A percentile compares a stretch with the other conserved stretches of the same genome.
These are phyloP conservation scores for Eulimnadia texana DNA, from an alignment of 1,140 invertebrate genomes.

Conservation along the genomic window DNA sequence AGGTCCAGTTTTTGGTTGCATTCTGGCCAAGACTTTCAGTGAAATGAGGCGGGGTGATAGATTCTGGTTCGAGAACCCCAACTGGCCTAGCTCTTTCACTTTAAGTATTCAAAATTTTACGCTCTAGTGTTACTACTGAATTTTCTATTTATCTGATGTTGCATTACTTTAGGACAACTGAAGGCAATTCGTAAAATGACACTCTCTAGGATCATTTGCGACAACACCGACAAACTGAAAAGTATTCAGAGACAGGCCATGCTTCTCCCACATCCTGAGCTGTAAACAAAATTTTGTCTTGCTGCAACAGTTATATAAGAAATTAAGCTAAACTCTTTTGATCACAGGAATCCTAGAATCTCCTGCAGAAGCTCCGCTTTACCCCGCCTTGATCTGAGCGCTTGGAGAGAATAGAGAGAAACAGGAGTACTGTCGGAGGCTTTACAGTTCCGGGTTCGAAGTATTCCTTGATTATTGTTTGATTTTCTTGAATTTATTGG, in stretches of 20 bases:
- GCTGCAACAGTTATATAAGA: too few relatives aligned
- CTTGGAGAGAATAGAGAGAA: too few relatives aligned
- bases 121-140: neutral
- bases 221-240: conserved; percentile 32
- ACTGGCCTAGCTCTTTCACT: conserved; percentile 25
- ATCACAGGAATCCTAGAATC: too few relatives aligned
- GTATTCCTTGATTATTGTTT: too few relatives aligned
- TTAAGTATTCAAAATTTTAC: conserved; percentile 23
- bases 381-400: too few relatives aligned
- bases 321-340: too few relatives aligned
- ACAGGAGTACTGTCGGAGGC: conserved; percentile 83
- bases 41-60: conserved; percentile 39
- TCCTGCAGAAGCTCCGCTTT: too few relatives aligned
- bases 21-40: conserved; percentile 40
- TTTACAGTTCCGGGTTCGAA: too few relatives aligned
- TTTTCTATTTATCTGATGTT: conserved; percentile 46
- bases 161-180: conserved; percentile 43
- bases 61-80: conserved; percentile 41
- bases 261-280: conserved; percentile 23
- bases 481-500: too few relatives aligned
- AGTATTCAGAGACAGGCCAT: conserved; percentile 26
- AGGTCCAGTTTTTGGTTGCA: conserved; percentile 40
- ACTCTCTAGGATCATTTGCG: conserved; percentile 29
- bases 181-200: conserved; percentile 30
- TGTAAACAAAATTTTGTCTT: conserved; percentile 35